Conservation (phyloP, 2,888 invertebrate species). For the Lysandra bellargus region DNA sequence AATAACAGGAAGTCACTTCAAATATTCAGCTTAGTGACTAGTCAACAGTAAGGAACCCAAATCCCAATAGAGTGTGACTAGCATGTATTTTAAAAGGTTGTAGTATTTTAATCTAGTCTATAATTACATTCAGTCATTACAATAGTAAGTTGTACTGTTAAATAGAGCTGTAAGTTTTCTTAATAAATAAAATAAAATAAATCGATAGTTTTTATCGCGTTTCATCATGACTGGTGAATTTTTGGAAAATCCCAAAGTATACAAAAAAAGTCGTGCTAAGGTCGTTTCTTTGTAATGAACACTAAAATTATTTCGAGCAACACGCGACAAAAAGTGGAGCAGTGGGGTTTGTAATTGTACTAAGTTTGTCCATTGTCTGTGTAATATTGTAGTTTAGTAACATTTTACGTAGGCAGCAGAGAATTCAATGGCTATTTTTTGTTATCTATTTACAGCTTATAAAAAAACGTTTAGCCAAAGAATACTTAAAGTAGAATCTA, state of each 20-base stretch:
- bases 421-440: too few species aligned
- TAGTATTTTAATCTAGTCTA: neutral
- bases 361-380: neutral
- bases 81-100: neutral
- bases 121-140: too few species aligned
- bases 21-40: too few species aligned
- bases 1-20: too few species aligned
- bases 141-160: too few species aligned
- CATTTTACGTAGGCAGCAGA: neutral
- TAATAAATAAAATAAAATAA: neutral
- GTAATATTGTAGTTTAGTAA: neutral
- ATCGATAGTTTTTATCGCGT: conserved; percentile 7
- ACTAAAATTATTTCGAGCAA: neutral
- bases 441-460: too few species aligned
- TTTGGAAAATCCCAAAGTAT: neutral
- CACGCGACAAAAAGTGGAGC: conserved; percentile 8
- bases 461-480: too few species aligned
- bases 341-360: neutral
- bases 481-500: too few species aligned
- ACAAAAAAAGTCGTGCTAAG: neutral
- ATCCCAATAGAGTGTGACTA: neutral
- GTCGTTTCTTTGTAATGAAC: conserved; percentile 1
- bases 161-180: too few species aligned
- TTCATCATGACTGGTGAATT: neutral
- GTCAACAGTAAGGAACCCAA: neutral